Base-by-base conservation (phyloP, 1,140 invertebrate genomes). In the Drosophila ambigua region DNA sequence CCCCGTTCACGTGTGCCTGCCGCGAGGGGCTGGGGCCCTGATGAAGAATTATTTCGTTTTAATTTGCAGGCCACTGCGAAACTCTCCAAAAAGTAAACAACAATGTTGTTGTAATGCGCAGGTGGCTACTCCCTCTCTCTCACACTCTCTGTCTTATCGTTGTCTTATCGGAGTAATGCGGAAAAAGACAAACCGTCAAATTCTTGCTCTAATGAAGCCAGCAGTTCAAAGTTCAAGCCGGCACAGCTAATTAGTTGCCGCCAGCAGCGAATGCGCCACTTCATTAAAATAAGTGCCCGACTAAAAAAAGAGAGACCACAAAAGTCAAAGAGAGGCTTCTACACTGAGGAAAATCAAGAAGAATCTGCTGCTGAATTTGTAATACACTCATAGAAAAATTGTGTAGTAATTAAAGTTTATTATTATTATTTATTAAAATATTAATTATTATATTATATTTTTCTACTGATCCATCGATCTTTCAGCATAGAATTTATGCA, bases 1-100 rank as follows among this genome's bases (percentile, higher is more conserved):
- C 53, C 48, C 57, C 28, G 35, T 57, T 79, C 57, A 59, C 58
- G 31, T 78, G 52, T 43, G 28, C 41, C 20, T 20, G 20, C 20
- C 44, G 9, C 46, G 57, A 13, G 39, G 52, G 65, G 15, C 35
- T 53, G 55, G 53, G 54, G 39, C 68, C 45, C 57, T 82, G 87
- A 91, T 91, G 89, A 91, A 89, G 89, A 91, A 74, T 90, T 90
- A 91, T 91, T 91, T 79, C 89, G 78, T 83, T 90, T 91, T 91
- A 91, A 90, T 91, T 82, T 85, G 84, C 68, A 66, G 71, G 69
- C 57, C 72, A 65, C 54, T 62, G 69, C 41, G 35, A 66, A 77
- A 66, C 66, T 46, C 85, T 62, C 66, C 75, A 76, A 76, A 71
- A 67, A 66, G 39, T 31, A 51, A 71, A 52, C 16, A 45, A 57